phyloP scores from a whole-genome alignment of 2,797 vertebrate genomes.

The Salmo trutta region DNA sequence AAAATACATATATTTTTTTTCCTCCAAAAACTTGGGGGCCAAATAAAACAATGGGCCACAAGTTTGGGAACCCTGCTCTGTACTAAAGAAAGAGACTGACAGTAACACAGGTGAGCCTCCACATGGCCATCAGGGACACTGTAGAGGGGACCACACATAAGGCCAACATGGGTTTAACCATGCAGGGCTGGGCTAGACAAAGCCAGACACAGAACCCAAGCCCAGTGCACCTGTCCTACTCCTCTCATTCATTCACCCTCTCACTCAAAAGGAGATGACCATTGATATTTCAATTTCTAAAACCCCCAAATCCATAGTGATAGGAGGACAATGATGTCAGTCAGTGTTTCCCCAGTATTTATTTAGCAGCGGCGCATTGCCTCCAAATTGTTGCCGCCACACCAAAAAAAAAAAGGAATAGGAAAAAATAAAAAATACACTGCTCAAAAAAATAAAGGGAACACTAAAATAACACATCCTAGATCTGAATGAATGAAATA shows the following conservation, averaged over 20 bases:
- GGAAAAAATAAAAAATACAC: too few species aligned
- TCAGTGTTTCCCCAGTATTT: neutral
- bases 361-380: neutral
- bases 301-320: conserved; percentile 23
- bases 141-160: conserved; percentile 43
- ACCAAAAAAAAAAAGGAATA: too few species aligned
- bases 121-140: conserved; percentile 49
- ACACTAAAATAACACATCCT: too few species aligned
- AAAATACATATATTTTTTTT: too few species aligned
- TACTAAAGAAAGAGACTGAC: neutral
- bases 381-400: neutral
- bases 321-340: conserved; percentile 11
- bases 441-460: too few species aligned
- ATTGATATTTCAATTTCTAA: conserved; percentile 11
- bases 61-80: conserved; percentile 12
- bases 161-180: conserved; percentile 23
- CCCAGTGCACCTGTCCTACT: conserved; percentile 13
- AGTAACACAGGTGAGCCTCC: conserved; percentile 31
- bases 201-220: conserved; percentile 6
- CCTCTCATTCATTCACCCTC: conserved; percentile 27
- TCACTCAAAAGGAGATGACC: conserved; percentile 12
- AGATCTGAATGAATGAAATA: too few species aligned
- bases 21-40: too few species aligned
- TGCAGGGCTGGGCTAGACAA: conserved; percentile 14
- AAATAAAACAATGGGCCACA: too few species aligned